Evolutionary conservation across 2,888 invertebrate species (phyloP).

Genomic region (Noctua pronuba): DNA sequence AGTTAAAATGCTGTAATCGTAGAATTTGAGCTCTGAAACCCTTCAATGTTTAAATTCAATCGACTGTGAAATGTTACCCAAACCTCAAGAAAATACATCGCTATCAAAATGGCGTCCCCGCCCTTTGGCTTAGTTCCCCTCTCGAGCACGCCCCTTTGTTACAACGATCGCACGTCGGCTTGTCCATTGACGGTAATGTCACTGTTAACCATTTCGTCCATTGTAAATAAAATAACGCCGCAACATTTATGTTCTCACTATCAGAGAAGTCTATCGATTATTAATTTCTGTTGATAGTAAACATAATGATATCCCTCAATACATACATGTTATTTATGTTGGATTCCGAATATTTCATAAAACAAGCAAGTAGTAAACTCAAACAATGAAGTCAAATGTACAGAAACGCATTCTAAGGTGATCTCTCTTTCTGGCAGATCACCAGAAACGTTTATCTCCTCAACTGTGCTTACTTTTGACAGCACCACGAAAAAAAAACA

Average conservation of each 20-base stretch:
- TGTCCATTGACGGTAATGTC: slow-evolving; percentile 70
- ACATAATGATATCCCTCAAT: background rate
- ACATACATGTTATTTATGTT: background rate
- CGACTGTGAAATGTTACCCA: slow-evolving; percentile 18
- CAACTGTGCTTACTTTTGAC: slow-evolving; percentile 8
- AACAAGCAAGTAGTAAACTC: background rate
- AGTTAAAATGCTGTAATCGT: slow-evolving; percentile 21
- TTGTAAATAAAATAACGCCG: slow-evolving; percentile 3
- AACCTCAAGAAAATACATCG: slow-evolving; percentile 40
- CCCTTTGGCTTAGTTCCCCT: slow-evolving; percentile 70
- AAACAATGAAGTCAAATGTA: background rate
- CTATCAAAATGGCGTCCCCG: slow-evolving; percentile 76
- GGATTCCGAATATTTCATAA: background rate
- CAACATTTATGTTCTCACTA: slow-evolving; percentile 1
- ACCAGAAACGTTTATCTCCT: slow-evolving; percentile 19
- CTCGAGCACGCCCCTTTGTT: slow-evolving; percentile 75
- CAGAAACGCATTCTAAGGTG: background rate
- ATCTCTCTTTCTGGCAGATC: slow-evolving; percentile 13
- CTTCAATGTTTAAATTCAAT: slow-evolving; percentile 7
- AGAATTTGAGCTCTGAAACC: slow-evolving; percentile 24
- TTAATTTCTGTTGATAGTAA: background rate
- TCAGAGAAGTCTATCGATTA: background rate
- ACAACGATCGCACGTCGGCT: slow-evolving; percentile 71
- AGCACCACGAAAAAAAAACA: slow-evolving; percentile 19
- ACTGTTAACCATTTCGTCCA: slow-evolving; percentile 41